A percentile compares a stretch with the other conserved stretches of the same genome.
phyloP scores from a whole-genome alignment of 2,113 vertebrate genomes.

The Pundamilia nyererei region DNA sequence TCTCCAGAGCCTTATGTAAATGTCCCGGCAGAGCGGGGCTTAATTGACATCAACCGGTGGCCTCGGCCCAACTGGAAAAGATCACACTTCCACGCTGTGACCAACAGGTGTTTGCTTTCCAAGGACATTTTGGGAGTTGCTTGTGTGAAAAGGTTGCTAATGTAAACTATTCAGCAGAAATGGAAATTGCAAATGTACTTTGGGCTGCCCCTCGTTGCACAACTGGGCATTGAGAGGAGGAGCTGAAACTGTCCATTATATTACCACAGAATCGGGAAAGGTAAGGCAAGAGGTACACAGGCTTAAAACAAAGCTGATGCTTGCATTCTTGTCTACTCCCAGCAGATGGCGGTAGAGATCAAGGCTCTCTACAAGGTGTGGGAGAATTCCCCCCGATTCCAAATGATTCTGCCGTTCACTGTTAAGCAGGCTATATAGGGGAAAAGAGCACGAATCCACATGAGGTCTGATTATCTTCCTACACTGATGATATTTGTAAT shows the following conservation, averaged over 20 bases:
- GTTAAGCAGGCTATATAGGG: not conserved
- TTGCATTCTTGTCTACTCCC: slow-evolving; percentile 7
- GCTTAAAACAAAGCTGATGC: not conserved
- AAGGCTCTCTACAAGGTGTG: not conserved
- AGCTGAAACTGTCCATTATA: not conserved
- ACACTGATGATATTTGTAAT: not conserved
- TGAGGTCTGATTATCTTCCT: not conserved
- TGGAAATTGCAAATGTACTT: not conserved
- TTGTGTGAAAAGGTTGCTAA: not conserved
- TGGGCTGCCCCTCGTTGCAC: not conserved
- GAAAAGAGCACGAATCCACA: rapidly evolving
- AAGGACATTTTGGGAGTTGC: not conserved
- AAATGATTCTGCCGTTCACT: not conserved
- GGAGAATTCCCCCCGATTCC: not conserved
- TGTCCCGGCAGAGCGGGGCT: slow-evolving; percentile 32
- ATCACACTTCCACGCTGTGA: slow-evolving; percentile 47
- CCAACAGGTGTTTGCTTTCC: slow-evolving; percentile 36
- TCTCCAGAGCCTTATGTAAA: slow-evolving; percentile 60
- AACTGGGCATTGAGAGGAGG: not conserved
- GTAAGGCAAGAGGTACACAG: no score
- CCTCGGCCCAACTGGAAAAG: slow-evolving; percentile 17
- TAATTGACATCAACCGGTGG: slow-evolving; percentile 51
- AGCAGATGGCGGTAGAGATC: slow-evolving; percentile 29
- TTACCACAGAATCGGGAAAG: not conserved
- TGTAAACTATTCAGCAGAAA: not conserved